phyloP scores from a whole-genome alignment of 1,140 invertebrate genomes.

The Heliconius hermathena region DNA sequence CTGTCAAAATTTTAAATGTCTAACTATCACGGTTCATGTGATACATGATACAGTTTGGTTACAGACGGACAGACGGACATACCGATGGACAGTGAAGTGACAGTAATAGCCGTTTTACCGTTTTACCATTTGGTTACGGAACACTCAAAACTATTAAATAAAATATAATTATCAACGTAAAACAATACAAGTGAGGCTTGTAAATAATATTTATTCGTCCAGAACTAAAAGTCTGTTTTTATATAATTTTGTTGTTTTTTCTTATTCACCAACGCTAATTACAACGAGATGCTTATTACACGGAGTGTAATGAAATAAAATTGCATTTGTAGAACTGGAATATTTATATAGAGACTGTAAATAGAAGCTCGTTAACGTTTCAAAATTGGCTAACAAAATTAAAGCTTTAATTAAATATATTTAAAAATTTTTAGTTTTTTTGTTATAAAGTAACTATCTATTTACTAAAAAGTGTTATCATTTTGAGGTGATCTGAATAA shows the following conservation, averaged over 20 bases:
- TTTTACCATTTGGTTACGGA: too few species aligned
- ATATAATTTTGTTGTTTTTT: background rate
- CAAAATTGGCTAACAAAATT: background rate
- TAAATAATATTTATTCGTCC: background rate
- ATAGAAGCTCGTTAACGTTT: background rate
- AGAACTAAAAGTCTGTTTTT: background rate
- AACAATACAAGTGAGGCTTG: background rate
- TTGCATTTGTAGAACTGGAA: background rate
- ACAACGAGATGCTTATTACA: slow-evolving; percentile 1
- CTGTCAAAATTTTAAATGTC: too few species aligned
- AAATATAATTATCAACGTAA: background rate
- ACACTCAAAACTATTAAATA: too few species aligned
- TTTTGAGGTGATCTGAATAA: background rate
- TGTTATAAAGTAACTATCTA: background rate
- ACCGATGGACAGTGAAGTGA: too few species aligned
- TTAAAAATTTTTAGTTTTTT: background rate
- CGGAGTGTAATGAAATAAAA: slow-evolving; percentile 4
- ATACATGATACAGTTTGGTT: too few species aligned
- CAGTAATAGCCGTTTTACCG: too few species aligned
- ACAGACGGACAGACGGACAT: too few species aligned
- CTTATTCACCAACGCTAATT: background rate
- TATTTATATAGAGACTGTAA: background rate
- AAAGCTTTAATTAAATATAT: background rate
- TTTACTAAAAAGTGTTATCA: background rate
- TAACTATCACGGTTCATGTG: too few species aligned